These are phyloP conservation scores for Ormyrus nitidulus DNA, from an alignment of 2,888 invertebrate species.

Conservation along the genomic window DNA sequence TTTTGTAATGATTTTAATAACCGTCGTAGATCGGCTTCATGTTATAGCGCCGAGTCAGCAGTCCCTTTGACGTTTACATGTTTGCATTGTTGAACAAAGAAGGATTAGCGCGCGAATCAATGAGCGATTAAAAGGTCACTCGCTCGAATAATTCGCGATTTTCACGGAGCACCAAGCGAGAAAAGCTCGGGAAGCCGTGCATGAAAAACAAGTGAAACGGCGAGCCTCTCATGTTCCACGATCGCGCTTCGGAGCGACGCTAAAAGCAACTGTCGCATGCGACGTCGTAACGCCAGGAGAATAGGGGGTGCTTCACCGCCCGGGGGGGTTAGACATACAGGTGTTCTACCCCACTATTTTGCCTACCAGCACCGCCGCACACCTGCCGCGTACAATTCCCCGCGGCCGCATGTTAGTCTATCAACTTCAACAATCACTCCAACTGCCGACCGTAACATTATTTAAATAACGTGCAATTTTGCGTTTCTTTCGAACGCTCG, in stretches of 20 bases:
- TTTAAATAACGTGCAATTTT: not conserved
- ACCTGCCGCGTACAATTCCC: slow-evolving; percentile 36
- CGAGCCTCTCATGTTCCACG: not conserved
- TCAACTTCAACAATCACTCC: slow-evolving; percentile 13
- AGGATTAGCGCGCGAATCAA: not conserved
- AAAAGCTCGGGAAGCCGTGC: no score
- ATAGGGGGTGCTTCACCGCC: slow-evolving; percentile 62
- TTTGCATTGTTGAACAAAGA: no score
- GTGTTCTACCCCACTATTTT: slow-evolving; percentile 63
- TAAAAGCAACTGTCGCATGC: slow-evolving; percentile 68
- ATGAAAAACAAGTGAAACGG: slow-evolving; percentile 1
- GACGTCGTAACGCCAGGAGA: slow-evolving; percentile 59
- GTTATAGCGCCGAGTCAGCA: not conserved
- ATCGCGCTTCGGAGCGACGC: slow-evolving; percentile 50
- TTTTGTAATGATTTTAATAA: slow-evolving; percentile 67
- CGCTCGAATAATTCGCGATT: not conserved
- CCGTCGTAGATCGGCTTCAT: slow-evolving; percentile 64
- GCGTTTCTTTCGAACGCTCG: not conserved
- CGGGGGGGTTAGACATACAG: slow-evolving; percentile 64
- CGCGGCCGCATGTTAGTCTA: slow-evolving; percentile 1
- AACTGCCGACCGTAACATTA: not conserved
- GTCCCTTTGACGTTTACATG: no score
- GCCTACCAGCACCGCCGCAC: slow-evolving; percentile 18
- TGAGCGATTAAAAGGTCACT: not conserved
- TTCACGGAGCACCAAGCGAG: not conserved